Evolutionary conservation across 2,113 vertebrate species (phyloP), one percentile per base, ranked within the genome.

Genomic region (Pseudorectes ferrugineus): DNA sequence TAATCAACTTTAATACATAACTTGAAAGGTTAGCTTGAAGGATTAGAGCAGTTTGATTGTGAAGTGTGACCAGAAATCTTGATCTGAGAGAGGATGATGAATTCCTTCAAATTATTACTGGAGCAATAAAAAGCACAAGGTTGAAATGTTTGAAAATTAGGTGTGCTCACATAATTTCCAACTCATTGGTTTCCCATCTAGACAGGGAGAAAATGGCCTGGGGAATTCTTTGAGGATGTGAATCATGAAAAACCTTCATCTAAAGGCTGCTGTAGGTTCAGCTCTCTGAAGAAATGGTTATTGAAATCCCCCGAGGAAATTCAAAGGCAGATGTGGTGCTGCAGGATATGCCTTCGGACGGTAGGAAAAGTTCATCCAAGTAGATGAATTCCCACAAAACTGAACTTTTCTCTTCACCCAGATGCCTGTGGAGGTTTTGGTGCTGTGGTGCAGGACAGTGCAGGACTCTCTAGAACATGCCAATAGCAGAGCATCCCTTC

Each of bases 21-120:
- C 94, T 96, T 94, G 52, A 97, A 97, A 95, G 83, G 95, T 97
- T 83, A 97, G 38, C 59, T 91, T 96, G 86, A 97, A 86, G 74
- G 84, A 93, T 93, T 92, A 71, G 25, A 93, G 67, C 46, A 65
- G 28, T 88, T 87, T 91, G 74, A 77, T 91, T 88, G 61, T 70
- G 45, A 85, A 96, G 72, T 88, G 36, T 92, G 57, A 83, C 83
- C 73, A 85, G 79, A 89, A 97, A 97, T 95, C 82, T 89, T 54
- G 24, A 96, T 92, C 79, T 82, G 76, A 85, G 83, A 95, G 24
- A 43, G 9, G 40, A 14, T 95, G 74, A 94, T 96, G 42, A 81
- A 94, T 96, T 91, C 84, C 86, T 89, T 65, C 38, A 88, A 83
- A 92, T 95, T 92, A 77, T 88, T 95, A 96, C 86, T 51, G 14